Evolutionary conservation across 2,113 vertebrate genomes (phyloP).

Genomic region (Cygnus atratus): DNA sequence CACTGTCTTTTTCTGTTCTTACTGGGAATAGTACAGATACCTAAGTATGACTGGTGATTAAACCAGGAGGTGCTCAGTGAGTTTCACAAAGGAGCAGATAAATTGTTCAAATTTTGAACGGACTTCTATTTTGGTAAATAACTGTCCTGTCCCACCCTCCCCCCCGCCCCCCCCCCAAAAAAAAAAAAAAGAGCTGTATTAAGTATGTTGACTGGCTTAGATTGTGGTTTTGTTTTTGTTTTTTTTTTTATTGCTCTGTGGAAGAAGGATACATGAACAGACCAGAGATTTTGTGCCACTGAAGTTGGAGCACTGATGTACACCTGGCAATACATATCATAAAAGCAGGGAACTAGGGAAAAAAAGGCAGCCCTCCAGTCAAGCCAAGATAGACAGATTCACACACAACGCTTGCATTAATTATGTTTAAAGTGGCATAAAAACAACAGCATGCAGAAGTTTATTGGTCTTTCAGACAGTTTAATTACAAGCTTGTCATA

Average conservation of each 20-base stretch:
- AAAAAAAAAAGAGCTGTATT: neutral
- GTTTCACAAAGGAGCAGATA: neutral
- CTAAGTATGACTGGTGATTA: neutral
- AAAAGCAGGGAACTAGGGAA: neutral
- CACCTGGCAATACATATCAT: neutral
- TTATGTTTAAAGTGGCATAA: neutral
- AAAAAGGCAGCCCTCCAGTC: neutral
- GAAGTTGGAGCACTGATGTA: neutral
- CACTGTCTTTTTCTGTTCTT: neutral
- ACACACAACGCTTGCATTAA: accelerated
- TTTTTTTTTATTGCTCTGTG: neutral
- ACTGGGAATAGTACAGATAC: neutral
- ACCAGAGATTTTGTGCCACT: neutral
- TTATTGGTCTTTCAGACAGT: neutral
- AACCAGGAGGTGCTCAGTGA: neutral
- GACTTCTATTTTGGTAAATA: neutral
- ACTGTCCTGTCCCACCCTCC: neutral
- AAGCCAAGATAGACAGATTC: neutral
- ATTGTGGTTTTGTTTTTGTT: neutral
- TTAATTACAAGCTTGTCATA: neutral
- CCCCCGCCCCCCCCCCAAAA: neutral
- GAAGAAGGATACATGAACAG: neutral
- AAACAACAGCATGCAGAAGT: neutral
- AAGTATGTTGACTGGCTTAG: neutral
- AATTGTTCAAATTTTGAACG: neutral